phyloP scores from a whole-genome alignment of 2,797 vertebrate species.

The Potorous gilbertii region DNA sequence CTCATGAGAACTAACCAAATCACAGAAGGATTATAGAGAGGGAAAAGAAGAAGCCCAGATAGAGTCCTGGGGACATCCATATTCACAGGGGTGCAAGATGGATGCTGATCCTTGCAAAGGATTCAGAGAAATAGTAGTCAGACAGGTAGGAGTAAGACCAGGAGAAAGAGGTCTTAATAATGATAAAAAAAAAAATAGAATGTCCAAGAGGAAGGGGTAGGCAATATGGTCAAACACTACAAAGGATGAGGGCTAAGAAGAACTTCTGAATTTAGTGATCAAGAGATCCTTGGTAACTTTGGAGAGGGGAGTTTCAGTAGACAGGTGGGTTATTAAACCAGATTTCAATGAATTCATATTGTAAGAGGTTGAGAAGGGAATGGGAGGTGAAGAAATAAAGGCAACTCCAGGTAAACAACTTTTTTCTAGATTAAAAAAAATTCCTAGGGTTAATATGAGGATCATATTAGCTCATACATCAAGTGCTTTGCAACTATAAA shows the following conservation, averaged over 20 bases:
- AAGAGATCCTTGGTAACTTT: neutral
- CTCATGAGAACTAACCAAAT: neutral
- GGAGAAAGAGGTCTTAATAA: neutral
- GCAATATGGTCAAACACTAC: neutral
- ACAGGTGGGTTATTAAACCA: neutral
- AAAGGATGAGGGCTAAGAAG: neutral
- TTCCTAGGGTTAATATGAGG: neutral
- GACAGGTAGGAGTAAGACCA: neutral
- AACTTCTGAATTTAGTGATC: neutral
- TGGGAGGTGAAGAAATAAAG: neutral
- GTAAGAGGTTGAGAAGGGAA: neutral
- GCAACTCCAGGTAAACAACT: neutral
- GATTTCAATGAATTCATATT: neutral
- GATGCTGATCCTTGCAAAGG: neutral
- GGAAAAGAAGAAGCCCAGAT: neutral
- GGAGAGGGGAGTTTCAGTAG: neutral
- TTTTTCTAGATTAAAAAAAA: neutral
- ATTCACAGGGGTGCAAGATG: neutral
- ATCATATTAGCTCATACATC: neutral
- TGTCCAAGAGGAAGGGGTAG: neutral
- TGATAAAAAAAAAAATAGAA: neutral
- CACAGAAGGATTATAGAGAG: neutral
- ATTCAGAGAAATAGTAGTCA: neutral
- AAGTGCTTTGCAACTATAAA: neutral
- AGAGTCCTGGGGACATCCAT: neutral